Base-by-base conservation (phyloP, 2,113 vertebrate genomes). In the western clawed frog (Xenopus tropicalis) region DNA sequence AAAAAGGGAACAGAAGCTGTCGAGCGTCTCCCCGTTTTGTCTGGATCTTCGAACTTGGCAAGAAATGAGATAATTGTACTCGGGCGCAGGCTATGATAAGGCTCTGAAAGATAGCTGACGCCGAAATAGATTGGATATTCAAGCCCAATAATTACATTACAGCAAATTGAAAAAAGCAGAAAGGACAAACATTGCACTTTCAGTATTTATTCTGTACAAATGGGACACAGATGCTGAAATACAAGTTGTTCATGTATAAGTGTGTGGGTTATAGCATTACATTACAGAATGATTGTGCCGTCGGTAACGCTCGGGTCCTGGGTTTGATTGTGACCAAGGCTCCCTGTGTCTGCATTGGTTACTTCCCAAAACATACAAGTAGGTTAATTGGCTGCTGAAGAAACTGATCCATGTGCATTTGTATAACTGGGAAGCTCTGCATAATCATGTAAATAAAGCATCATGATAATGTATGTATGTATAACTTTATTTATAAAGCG, bases 21-120 rank as follows among this genome's bases (percentile, higher is more conserved):
- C n/a, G 14, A 16, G 46, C 58, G 7, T 62, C 24, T 43, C 58
- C 23, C 52, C 54, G 25, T 74, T 44, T 66, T 51, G 25, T 23
- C 14, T 25, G 16, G n/a, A 6, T 54, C 42, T 62, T 62, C 52
- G 20, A 69, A 62, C 44, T 63, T 62, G 72, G n/a, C 64, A 69
- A 29, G 19, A 61, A 23, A 44, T 51, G 42, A 21, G 73, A 14
- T 69, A 19, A 69, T 69, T 69, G 43, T 68, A 12, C 48, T 54
- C 16, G 43, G 22, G 1, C 48, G 11, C 13, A 37, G 56, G 66
- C 42, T 69, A 63, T 21, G 7, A 62, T n/a, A 61, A 51, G n/a
- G 17, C 12, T 46, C 13, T 0, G 52, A n/a, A 54, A 54, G 1
- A n/a, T 54, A 54, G n/a, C 19, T 54, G 52, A 59, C 20, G 57